These are phyloP conservation scores for Andrena hattorfiana DNA, from an alignment of 2,888 invertebrate genomes.

Conservation along the genomic window DNA sequence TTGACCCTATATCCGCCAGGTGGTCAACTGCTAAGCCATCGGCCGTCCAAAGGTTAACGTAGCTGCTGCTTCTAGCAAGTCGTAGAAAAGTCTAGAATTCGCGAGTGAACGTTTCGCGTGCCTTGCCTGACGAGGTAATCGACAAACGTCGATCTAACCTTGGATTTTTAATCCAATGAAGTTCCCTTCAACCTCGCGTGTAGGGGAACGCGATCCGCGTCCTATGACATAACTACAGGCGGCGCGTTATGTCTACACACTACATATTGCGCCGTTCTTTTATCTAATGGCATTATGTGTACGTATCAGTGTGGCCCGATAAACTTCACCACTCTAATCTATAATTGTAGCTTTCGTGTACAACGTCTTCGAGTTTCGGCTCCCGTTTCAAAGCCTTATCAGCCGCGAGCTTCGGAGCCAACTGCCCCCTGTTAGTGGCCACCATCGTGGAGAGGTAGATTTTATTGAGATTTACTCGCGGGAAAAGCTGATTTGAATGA, in stretches of 20 bases:
- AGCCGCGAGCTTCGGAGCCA: background rate
- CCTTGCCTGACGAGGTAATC: background rate
- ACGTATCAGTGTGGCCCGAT: background rate
- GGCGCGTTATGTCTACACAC: slow-evolving; percentile 14
- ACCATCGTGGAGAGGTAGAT: background rate
- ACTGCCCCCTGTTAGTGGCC: background rate
- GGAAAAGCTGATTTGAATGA: background rate
- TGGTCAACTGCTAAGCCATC: too few species aligned
- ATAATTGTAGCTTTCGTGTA: background rate
- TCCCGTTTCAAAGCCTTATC: background rate
- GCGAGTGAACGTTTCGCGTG: background rate
- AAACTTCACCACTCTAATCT: slow-evolving; percentile 1
- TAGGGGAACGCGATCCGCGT: slow-evolving; percentile 26
- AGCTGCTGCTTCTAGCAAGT: background rate
- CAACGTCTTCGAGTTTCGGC: background rate
- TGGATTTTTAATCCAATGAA: slow-evolving; percentile 60
- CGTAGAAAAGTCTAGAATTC: slow-evolving; percentile 4
- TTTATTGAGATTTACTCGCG: background rate
- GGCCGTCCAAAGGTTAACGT: background rate
- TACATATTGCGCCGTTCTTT: slow-evolving; percentile 28
- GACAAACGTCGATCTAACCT: slow-evolving; percentile 35
- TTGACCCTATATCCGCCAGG: too few species aligned
- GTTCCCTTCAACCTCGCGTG: slow-evolving; percentile 57
- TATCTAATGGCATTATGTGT: slow-evolving; percentile 32
- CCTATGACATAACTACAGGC: slow-evolving; percentile 45